phyloP scores from a whole-genome alignment of 2,797 vertebrate genomes.

The Neostethus bicornis region DNA sequence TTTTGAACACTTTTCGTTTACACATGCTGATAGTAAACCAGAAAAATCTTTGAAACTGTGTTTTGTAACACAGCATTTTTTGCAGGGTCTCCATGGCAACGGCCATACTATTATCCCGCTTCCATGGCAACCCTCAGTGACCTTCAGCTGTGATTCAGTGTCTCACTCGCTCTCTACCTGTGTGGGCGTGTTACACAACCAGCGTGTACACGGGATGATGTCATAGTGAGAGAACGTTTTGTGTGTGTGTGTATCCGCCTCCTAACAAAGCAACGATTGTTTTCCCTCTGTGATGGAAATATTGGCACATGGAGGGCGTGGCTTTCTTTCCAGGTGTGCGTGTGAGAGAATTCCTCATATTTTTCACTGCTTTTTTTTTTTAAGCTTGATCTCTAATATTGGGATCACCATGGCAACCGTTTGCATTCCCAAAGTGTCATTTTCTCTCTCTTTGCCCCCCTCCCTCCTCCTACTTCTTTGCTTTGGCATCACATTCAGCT shows the following conservation, averaged over 20 bases:
- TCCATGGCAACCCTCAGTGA: slow-evolving; percentile 80
- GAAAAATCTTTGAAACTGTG: slow-evolving; percentile 42
- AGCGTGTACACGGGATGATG: slow-evolving; percentile 61
- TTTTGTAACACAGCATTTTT: slow-evolving; percentile 55
- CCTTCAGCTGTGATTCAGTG: slow-evolving; percentile 79
- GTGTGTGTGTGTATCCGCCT: slow-evolving; percentile 49
- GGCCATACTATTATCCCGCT: slow-evolving; percentile 76
- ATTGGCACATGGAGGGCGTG: slow-evolving; percentile 35
- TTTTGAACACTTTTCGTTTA: no score
- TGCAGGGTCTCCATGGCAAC: slow-evolving; percentile 73
- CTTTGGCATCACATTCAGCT: slow-evolving; percentile 35
- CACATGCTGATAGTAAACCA: slow-evolving; percentile 51
- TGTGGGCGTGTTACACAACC: slow-evolving; percentile 75
- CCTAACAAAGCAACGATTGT: slow-evolving; percentile 66
- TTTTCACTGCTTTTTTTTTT: background rate
- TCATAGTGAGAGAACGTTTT: slow-evolving; percentile 64
- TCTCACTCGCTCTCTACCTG: slow-evolving; percentile 60
- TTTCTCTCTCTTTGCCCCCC: background rate
- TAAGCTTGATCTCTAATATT: slow-evolving; percentile 46
- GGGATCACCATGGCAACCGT: slow-evolving; percentile 73
- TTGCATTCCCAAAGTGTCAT: slow-evolving; percentile 61
- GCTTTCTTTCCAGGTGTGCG: slow-evolving; percentile 8
- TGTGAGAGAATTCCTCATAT: background rate
- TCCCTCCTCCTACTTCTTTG: no score
- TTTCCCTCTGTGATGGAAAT: slow-evolving; percentile 35